Conservation (phyloP, 2,113 vertebrate genomes). For the Asarcornis scutulata region DNA sequence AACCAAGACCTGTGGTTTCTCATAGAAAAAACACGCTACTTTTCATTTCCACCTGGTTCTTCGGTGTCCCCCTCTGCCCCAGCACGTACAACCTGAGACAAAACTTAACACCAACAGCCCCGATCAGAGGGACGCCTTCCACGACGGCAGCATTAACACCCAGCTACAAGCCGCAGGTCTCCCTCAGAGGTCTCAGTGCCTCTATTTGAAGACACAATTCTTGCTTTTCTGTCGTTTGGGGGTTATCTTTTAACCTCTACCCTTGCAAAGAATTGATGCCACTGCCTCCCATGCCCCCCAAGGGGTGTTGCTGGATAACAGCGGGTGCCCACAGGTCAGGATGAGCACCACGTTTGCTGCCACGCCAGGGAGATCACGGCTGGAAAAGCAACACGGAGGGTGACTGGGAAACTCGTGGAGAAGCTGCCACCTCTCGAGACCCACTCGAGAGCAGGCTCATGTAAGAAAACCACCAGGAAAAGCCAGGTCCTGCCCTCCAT, state of each 20-base stretch:
- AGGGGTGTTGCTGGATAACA: background rate
- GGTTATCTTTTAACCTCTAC: background rate
- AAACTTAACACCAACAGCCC: background rate
- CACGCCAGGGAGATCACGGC: rapidly evolving
- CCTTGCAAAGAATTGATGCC: background rate
- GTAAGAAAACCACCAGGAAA: background rate
- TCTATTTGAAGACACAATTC: background rate
- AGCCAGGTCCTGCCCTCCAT: background rate
- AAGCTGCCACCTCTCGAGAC: background rate
- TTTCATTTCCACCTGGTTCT: background rate
- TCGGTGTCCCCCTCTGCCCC: too few relatives aligned
- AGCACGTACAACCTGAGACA: rapidly evolving
- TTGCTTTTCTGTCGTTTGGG: background rate
- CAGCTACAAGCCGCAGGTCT: background rate
- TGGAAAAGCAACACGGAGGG: background rate
- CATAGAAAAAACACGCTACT: background rate
- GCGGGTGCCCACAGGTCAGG: background rate
- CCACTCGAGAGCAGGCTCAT: rapidly evolving
- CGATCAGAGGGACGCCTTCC: background rate
- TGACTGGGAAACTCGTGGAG: rapidly evolving
- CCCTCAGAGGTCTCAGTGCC: background rate
- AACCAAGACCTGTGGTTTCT: background rate
- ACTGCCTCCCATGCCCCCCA: background rate
- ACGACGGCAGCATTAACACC: rapidly evolving
- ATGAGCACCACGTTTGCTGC: background rate